Evolutionary conservation across 2,888 invertebrate species (phyloP).

Genomic region (Artemia sinica): DNA sequence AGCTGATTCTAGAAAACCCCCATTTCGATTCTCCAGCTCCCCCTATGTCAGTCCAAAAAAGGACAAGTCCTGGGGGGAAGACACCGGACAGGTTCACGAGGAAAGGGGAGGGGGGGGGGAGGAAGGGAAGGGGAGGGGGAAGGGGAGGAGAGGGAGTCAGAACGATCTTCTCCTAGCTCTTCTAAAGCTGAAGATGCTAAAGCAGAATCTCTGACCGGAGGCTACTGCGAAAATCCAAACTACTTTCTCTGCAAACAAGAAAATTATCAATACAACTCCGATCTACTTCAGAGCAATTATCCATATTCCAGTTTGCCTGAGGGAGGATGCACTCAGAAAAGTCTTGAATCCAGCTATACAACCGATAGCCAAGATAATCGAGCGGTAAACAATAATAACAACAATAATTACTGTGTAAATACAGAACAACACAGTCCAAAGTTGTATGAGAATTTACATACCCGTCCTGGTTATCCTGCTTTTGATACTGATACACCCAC

Average conservation of each 20-base stretch:
- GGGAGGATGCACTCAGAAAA: slow-evolving; percentile 3
- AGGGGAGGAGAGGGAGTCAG: too few relatives aligned
- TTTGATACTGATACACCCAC: not conserved
- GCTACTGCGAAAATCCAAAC: slow-evolving; percentile 11
- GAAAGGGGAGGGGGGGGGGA: too few relatives aligned
- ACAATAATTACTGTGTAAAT: not conserved
- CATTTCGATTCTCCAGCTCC: not conserved
- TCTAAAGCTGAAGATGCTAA: not conserved
- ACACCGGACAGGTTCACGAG: not conserved
- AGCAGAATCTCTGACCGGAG: not conserved
- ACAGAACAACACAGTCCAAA: slow-evolving; percentile 10
- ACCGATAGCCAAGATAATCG: not conserved
- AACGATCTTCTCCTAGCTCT: not conserved
- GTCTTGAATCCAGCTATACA: slow-evolving; percentile 7
- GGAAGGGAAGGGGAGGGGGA: too few relatives aligned
- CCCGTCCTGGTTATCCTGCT: slow-evolving; percentile 1
- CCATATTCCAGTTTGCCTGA: slow-evolving; percentile 5
- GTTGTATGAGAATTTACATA: slow-evolving; percentile 9
- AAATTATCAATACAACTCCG: slow-evolving; percentile 1
- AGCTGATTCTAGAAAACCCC: not conserved
- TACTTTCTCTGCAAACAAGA: slow-evolving; percentile 11
- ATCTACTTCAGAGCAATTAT: slow-evolving; percentile 10
- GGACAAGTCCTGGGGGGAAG: slow-evolving; percentile 9
- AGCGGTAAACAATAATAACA: not conserved
- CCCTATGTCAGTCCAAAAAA: slow-evolving; percentile 10